Evolutionary conservation across 2,113 vertebrate genomes (phyloP).

Genomic region (Pterocles orientalis): DNA sequence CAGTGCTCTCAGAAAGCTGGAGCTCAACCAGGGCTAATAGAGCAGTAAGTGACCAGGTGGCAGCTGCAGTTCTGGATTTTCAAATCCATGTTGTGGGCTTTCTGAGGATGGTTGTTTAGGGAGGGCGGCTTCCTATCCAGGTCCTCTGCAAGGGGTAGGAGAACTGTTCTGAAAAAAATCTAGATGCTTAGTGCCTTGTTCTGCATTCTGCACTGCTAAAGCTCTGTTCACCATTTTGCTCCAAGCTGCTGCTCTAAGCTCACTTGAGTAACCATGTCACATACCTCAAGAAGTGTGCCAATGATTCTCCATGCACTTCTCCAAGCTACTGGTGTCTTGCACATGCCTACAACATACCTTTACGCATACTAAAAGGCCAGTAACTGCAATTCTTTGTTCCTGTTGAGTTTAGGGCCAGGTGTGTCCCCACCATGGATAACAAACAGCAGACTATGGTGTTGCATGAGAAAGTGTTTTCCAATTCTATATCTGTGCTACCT

Average conservation of each 20-base stretch:
- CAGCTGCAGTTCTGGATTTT: background rate
- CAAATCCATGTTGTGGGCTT: background rate
- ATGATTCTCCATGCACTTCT: background rate
- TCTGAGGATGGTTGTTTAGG: background rate
- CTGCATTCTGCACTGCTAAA: background rate
- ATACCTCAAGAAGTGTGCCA: background rate
- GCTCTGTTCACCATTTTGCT: background rate
- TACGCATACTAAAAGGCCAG: background rate
- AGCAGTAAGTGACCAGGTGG: background rate
- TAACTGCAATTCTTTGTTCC: background rate
- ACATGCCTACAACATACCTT: background rate
- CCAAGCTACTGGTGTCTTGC: background rate
- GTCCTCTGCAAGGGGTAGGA: background rate
- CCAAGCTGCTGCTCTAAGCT: background rate
- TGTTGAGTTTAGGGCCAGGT: background rate
- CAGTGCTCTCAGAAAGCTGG: background rate
- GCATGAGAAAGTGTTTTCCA: background rate
- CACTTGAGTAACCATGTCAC: background rate
- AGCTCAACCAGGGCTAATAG: background rate
- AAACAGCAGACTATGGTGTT: background rate
- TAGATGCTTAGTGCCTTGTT: background rate
- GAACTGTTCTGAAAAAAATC: background rate
- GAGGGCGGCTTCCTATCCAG: background rate
- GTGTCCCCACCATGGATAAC: background rate
- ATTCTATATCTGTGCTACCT: background rate